These are phyloP conservation scores for Eugnorisma glareosa DNA, from an alignment of 2,888 invertebrate species.

Conservation along the genomic window DNA sequence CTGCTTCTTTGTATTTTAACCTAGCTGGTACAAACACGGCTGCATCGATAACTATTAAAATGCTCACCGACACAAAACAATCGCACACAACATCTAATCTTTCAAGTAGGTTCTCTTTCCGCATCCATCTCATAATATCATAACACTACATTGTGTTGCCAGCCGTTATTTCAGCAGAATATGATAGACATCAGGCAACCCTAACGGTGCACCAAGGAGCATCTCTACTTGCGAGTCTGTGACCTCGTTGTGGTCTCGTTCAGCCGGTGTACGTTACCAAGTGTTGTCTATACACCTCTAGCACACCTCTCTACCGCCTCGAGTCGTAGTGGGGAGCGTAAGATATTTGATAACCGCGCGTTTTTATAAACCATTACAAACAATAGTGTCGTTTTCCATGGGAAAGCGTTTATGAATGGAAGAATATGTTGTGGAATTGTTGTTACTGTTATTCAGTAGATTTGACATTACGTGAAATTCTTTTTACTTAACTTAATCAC, in stretches of 20 bases:
- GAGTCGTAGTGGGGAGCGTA: not conserved
- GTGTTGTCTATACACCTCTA: slow-evolving; percentile 50
- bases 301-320: slow-evolving; percentile 32
- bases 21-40: not conserved
- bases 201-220: slow-evolving; percentile 61
- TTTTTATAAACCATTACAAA: slow-evolving; percentile 55
- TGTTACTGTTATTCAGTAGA: slow-evolving; percentile 1
- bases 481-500: not conserved
- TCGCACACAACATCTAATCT: slow-evolving; percentile 12
- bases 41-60: slow-evolving; percentile 19
- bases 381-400: slow-evolving; percentile 38
- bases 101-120: not conserved
- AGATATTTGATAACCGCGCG: slow-evolving; percentile 58
- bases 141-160: slow-evolving; percentile 22
- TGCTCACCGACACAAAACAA: slow-evolving; percentile 18
- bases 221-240: slow-evolving; percentile 56
- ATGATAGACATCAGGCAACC: slow-evolving; percentile 51
- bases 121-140: not conserved
- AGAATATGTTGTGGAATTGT: not conserved
- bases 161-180: slow-evolving; percentile 27
- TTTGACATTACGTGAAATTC: slow-evolving; percentile 8
- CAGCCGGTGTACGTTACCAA: slow-evolving; percentile 64
- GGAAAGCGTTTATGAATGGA: slow-evolving; percentile 40
- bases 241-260: slow-evolving; percentile 67
- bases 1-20: slow-evolving; percentile 17